These are phyloP conservation scores for Yasuhikotakia modesta DNA, from an alignment of 2,797 vertebrate genomes.

Conservation along the genomic window DNA sequence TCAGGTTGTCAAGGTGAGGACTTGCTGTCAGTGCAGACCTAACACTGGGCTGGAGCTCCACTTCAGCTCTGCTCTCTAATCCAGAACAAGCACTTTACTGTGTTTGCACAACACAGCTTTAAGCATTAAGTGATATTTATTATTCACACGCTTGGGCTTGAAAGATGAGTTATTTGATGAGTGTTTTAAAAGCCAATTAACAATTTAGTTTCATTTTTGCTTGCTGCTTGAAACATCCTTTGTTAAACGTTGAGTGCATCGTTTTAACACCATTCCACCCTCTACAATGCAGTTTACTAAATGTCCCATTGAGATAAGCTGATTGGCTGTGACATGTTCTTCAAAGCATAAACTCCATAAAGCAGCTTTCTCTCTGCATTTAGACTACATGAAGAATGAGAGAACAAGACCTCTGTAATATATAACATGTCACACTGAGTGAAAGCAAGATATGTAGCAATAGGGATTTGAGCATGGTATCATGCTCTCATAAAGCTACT, in stretches of 20 bases:
- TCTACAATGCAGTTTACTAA: constrained; percentile 53
- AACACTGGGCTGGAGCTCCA: background rate
- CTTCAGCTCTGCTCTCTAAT: background rate
- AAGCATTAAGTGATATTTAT: constrained; percentile 35
- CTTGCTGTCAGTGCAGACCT: background rate
- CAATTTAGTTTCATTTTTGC: constrained; percentile 36
- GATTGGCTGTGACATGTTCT: constrained; percentile 62
- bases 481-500: background rate
- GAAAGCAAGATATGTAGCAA: background rate
- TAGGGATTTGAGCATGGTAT: background rate
- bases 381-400: background rate
- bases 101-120: constrained; percentile 25
- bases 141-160: constrained; percentile 13
- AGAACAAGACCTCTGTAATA: background rate
- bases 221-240: constrained; percentile 42
- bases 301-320: constrained; percentile 64
- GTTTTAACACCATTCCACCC: constrained; percentile 52
- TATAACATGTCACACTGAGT: background rate
- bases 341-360: constrained; percentile 63
- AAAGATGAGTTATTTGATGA: constrained; percentile 21
- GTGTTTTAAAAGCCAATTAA: constrained; percentile 28
- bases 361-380: constrained; percentile 40
- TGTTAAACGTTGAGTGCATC: constrained; percentile 52
- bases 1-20: background rate
- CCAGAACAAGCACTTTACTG: background rate